Evolutionary conservation across 1,140 invertebrate genomes (phyloP), one percentile per base, ranked within the genome.

Genomic region (Megalopta genalis): DNA sequence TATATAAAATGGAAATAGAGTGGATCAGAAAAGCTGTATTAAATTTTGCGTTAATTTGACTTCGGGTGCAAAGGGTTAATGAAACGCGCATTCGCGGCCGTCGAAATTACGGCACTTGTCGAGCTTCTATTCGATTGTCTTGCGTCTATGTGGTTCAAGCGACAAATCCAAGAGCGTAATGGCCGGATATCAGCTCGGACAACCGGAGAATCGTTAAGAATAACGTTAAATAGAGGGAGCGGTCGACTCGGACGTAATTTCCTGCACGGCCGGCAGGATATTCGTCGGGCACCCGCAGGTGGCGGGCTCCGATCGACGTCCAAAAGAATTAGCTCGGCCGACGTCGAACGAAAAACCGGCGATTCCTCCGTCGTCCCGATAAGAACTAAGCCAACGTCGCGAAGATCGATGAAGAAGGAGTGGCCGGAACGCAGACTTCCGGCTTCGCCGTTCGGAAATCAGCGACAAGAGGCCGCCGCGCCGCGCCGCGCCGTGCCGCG

Each of bases 381-480:
- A 66, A 75, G 27, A 54, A 74, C n/a, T 12, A 12, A 18, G 42
- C 21, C n/a, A 18, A 21, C 18, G 3, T 4, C 21, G 54, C 23
- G 64, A 37, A 42, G 62, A 73, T 73, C 71, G 62, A 74, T 54
- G 72, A 54, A 18, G 60, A 65, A 39, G 71, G 71, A 49, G 59
- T 23, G 71, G 71, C 49, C 46, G 27, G 49, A 66, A 42, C 63
- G 18, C 32, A 9, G 37, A 39, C 63, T 65, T 65, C 63, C 63
- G 63, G 32, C 32, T 65, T 65, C 54, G 21, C 21, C 54, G 54
- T 57, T 57, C 63, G 63, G 32, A 65, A 65, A 65, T 65, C 63
- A 65, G 5, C 63, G 63, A 42, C 18, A n/a, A n/a, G n/a, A n/a
- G 54, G 54, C 8, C 8, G 49, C 5, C 16, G 49, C 14, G 16